Evolutionary conservation across 2,888 invertebrate species (phyloP), one percentile per base, ranked within the genome.

Genomic region (Sabatieria punctata): DNA sequence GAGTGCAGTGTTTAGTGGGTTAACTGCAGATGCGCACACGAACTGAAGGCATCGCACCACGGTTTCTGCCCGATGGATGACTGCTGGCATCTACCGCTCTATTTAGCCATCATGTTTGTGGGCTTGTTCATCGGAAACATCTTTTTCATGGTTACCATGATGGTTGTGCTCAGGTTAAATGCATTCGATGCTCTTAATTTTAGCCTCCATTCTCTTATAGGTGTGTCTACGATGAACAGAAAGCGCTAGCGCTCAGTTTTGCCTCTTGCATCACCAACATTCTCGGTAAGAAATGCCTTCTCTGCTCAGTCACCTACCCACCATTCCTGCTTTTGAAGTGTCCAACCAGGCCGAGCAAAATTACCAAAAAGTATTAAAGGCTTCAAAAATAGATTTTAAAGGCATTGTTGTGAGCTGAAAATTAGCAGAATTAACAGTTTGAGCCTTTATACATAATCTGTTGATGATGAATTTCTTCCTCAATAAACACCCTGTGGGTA

Each of bases 121-220:
- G 58, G 58, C n/a, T 45, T 58, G n/a, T 58, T 58, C 42, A 33
- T 52, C n/a, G 58, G 58, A 36, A 58, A 58, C 38, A 48, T 58
- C 19, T 58, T 57, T 47, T 58, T 58, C 42, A 58, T 58, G 58
- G 52, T 54, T 4, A 58, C 57, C 22, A 57, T 58, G 58, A 56
- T 58, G 57, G 55, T 57, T 30, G 54, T 57, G 4, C 37, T 58
- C 25, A 51, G 57, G 57, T 55, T 36, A 25, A 4, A 13, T 4
- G 19, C 13, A 6, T n/a, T 40, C 18, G 18, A 11, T n/a, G n/a
- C n/a, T n/a, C n/a, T 22, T 11, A 41, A 41, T 41, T 19, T 4
- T 41, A 11, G 15, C 11, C 23, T 4, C 15, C n/a, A 8, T 38
- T 38, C 22, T 39, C 27, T 46, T 54, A 36, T 43, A 56, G 58